A percentile compares a stretch with the other conserved stretches of the same genome.
Conservation (phyloP, 2,113 vertebrate species). For the Dromiciops gliroides region DNA sequence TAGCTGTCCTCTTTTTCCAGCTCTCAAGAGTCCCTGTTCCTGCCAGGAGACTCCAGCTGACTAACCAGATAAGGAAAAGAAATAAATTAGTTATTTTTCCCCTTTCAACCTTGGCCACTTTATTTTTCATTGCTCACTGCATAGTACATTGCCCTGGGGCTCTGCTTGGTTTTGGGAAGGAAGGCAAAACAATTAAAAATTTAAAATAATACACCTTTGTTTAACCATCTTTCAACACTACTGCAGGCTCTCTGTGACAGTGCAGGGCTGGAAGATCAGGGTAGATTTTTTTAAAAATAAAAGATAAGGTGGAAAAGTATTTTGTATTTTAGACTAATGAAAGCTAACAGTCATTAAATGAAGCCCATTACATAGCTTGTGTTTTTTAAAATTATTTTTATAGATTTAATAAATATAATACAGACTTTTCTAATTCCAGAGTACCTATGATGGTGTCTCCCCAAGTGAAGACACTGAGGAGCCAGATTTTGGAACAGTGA, state of each 20-base stretch:
- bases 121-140: neutral
- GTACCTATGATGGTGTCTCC: neutral
- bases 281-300: no score
- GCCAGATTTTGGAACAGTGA: neutral
- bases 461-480: neutral
- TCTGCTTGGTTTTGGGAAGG: neutral
- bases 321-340: neutral
- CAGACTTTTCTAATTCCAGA: neutral
- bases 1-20: neutral
- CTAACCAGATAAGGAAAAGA: neutral
- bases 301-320: no score
- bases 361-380: neutral
- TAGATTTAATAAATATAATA: neutral
- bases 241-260: neutral
- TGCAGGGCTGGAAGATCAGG: no score
- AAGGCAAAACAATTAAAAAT: neutral
- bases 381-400: neutral
- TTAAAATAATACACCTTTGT: neutral
- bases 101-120: neutral
- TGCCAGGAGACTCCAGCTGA: neutral
- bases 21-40: neutral
- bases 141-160: neutral
- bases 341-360: neutral
- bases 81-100: neutral
- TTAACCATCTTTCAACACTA: neutral